Evolutionary conservation across 2,113 vertebrate genomes (phyloP).

Genomic region (Odobenus rosmarus): DNA sequence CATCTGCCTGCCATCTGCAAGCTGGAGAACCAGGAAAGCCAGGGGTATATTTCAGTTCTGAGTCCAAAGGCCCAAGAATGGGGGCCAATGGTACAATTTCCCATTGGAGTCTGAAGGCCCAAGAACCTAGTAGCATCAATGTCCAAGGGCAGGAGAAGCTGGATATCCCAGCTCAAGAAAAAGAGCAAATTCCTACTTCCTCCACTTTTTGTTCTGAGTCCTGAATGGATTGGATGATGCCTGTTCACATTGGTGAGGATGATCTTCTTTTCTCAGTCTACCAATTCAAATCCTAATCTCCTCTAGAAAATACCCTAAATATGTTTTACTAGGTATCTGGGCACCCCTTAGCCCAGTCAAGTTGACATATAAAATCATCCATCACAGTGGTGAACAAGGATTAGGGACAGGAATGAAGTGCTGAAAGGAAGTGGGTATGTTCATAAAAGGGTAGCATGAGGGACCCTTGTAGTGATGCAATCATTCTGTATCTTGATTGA

Average conservation of each 20-base stretch:
- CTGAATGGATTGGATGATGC: not conserved
- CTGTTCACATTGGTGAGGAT: not conserved
- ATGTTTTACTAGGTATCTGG: not conserved
- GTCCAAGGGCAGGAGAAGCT: not conserved
- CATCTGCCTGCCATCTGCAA: not conserved
- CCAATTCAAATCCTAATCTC: not conserved
- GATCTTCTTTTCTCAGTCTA: not conserved
- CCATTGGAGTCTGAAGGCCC: not conserved
- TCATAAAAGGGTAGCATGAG: not conserved
- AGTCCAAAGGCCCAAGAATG: not conserved
- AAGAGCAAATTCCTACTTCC: not conserved
- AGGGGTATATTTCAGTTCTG: not conserved
- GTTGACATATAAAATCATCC: not conserved
- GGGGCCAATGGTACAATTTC: not conserved
- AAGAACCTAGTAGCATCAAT: not conserved
- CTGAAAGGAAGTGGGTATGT: not conserved
- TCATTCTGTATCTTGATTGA: not conserved
- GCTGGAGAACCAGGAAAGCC: not conserved
- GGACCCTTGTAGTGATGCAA: not conserved
- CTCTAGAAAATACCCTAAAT: not conserved
- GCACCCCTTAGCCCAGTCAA: not conserved
- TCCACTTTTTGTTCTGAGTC: not conserved
- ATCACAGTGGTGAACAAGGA: not conserved
- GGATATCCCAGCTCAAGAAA: not conserved
- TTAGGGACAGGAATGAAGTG: not conserved